Evolutionary conservation across 2,113 vertebrate genomes (phyloP).

Genomic region (Pollimyrus isidori): DNA sequence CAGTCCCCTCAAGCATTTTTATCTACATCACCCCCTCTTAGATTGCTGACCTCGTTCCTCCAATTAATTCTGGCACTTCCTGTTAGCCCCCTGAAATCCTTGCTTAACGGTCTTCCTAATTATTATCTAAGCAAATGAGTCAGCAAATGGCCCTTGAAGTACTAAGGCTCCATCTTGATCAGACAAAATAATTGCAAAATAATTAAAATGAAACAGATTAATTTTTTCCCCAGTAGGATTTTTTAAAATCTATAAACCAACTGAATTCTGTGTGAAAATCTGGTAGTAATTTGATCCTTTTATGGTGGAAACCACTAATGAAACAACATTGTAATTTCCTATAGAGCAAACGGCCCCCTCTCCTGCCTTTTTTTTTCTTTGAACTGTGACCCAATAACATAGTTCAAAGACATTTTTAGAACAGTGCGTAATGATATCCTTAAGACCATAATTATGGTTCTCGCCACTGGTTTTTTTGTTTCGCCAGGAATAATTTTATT

Average conservation of each 20-base stretch:
- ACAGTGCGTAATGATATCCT: neutral
- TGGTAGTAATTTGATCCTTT: neutral
- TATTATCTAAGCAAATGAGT: neutral
- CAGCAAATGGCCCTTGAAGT: neutral
- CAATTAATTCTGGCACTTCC: constrained; percentile 37
- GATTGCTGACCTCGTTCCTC: constrained; percentile 36
- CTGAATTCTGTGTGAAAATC: neutral
- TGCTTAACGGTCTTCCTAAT: neutral
- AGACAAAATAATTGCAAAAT: neutral
- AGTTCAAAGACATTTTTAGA: constrained; percentile 6
- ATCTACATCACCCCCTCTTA: constrained; percentile 20
- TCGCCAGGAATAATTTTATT: neutral
- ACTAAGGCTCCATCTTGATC: neutral
- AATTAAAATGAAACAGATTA: neutral
- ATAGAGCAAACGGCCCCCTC: neutral
- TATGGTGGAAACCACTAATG: neutral
- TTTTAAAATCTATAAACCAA: neutral
- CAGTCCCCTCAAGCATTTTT: constrained; percentile 19
- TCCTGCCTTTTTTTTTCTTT: neutral
- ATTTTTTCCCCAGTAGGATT: neutral
- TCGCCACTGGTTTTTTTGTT: neutral
- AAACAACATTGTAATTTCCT: constrained; percentile 2
- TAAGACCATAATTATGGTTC: neutral
- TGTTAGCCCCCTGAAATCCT: neutral
- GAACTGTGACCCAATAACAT: constrained; percentile 1